Evolutionary conservation across 2,113 vertebrate species (phyloP).

Genomic region (Otus sunia): DNA sequence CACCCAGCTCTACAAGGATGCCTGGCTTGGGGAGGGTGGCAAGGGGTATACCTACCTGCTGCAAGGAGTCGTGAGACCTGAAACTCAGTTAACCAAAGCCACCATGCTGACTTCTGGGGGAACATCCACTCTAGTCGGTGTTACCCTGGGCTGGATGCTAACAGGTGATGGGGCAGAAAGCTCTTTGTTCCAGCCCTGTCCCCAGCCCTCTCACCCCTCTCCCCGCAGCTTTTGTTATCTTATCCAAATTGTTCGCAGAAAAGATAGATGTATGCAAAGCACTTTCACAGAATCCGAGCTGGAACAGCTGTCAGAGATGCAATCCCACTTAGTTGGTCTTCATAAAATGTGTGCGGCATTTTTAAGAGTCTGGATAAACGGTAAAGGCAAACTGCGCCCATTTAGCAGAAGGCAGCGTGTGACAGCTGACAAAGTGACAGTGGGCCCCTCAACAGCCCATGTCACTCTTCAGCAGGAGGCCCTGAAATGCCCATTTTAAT

Average conservation of each 20-base stretch:
- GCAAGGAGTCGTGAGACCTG: background rate
- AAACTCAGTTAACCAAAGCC: background rate
- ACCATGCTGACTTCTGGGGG: background rate
- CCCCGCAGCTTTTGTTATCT: constrained; percentile 27
- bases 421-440: constrained; percentile 71
- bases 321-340: constrained; percentile 56
- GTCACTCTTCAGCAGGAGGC: constrained; percentile 65
- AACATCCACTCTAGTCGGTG: accelerated
- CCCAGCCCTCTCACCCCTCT: background rate
- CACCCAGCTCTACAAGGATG: background rate
- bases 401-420: constrained; percentile 67
- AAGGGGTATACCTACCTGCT: background rate
- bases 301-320: constrained; percentile 65
- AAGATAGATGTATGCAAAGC: constrained; percentile 53
- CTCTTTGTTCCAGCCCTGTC: constrained; percentile 6
- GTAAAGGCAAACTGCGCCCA: constrained; percentile 63
- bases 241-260: background rate
- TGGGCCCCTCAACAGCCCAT: constrained; percentile 66
- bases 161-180: background rate
- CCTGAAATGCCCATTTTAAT: constrained; percentile 71
- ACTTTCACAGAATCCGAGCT: background rate
- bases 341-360: constrained; percentile 52
- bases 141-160: background rate
- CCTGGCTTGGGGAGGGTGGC: background rate
- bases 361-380: constrained; percentile 65